Evolutionary conservation across 2,797 vertebrate genomes (phyloP).

Genomic region (Graptemys geographica): DNA sequence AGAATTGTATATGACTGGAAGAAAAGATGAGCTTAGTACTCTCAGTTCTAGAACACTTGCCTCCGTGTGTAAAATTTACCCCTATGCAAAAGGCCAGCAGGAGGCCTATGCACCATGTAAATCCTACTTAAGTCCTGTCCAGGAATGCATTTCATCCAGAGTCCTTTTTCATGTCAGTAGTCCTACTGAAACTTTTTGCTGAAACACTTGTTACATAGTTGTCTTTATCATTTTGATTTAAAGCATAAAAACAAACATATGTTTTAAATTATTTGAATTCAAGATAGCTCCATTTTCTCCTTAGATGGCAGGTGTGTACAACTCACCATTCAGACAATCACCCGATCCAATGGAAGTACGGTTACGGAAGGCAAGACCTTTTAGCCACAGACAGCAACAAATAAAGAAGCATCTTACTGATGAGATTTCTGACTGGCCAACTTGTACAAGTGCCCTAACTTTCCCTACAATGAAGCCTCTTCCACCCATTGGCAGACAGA

Average conservation of each 20-base stretch:
- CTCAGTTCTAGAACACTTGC: background rate
- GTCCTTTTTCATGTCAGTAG: background rate
- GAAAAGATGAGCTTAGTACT: background rate
- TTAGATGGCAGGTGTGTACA: conserved; percentile 93
- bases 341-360: conserved; percentile 92
- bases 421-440: conserved; percentile 53
- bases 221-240: background rate
- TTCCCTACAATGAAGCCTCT: conserved; percentile 73
- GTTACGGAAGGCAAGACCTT: conserved; percentile 86
- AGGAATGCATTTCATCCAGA: background rate
- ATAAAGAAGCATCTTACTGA: background rate
- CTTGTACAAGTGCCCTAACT: conserved; percentile 63
- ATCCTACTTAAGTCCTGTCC: background rate
- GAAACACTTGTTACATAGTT: background rate
- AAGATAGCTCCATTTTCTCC: conserved; percentile 10
- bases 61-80: background rate
- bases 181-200: background rate
- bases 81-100: background rate
- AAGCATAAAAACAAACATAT: background rate
- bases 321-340: conserved; percentile 87
- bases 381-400: conserved; percentile 34
- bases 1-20: background rate
- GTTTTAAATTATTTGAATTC: background rate
- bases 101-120: background rate
- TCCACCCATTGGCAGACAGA: conserved; percentile 85